phyloP scores from a whole-genome alignment of 2,797 vertebrate genomes.

The Dendrocincla tyrannina region DNA sequence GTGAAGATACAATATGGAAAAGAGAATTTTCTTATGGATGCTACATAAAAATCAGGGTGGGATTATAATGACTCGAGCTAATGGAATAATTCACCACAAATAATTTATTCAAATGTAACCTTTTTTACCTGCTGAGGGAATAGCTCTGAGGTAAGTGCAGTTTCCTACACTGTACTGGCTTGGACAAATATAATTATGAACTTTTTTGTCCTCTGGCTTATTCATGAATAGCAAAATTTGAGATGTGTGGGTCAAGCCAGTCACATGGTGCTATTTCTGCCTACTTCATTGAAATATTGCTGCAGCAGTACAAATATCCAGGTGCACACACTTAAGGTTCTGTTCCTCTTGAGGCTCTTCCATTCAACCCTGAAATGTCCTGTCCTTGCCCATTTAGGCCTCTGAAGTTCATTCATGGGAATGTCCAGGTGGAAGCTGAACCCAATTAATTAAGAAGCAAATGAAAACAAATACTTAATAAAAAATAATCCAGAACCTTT shows the following conservation, averaged over 20 bases:
- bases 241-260: background rate
- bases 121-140: conserved; percentile 1
- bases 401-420: background rate
- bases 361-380: background rate
- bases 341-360: background rate
- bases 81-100: conserved; percentile 38
- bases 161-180: background rate
- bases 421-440: background rate
- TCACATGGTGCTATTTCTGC: background rate
- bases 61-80: conserved; percentile 33
- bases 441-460: background rate
- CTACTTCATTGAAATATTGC: background rate
- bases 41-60: background rate
- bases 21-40: background rate
- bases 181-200: background rate
- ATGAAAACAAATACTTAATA: background rate
- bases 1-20: background rate
- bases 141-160: background rate
- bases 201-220: background rate
- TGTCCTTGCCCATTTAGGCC: background rate
- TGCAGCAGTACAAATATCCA: background rate
- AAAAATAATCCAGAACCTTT: background rate
- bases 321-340: background rate
- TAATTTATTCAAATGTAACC: conserved; percentile 23
- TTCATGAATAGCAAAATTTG: conserved; percentile 22